Evolutionary conservation across 2,113 vertebrate species (phyloP).

Genomic region (Holacanthus passer): DNA sequence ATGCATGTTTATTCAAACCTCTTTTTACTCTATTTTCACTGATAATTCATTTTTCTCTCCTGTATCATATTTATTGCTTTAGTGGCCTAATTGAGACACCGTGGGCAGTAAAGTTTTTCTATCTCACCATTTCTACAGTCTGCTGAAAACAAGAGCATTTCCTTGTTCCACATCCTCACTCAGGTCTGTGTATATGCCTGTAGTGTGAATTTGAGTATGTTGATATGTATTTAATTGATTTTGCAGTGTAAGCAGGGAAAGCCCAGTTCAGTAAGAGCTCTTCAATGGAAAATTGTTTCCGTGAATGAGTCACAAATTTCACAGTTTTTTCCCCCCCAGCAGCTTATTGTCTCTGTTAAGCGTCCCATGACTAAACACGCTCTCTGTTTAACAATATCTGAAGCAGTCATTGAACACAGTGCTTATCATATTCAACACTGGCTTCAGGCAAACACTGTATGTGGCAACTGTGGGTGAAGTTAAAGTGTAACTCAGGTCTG

Average conservation of each 20-base stretch:
- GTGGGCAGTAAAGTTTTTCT: not conserved
- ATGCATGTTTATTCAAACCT: not conserved
- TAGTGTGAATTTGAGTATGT: not conserved
- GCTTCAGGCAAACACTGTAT: not conserved
- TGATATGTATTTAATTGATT: not conserved
- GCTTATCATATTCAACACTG: not conserved
- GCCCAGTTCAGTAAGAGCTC: not conserved
- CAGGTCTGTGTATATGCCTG: not conserved
- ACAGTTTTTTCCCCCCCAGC: not conserved
- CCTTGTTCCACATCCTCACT: not conserved
- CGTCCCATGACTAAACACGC: not conserved
- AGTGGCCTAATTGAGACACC: not conserved
- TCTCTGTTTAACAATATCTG: not conserved
- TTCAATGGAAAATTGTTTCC: constrained; percentile 6
- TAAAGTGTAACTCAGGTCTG: too few relatives aligned
- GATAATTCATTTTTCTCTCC: not conserved
- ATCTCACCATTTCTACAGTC: not conserved
- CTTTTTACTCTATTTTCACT: not conserved
- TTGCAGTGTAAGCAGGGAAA: constrained; percentile 23
- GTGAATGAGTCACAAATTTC: constrained; percentile 16
- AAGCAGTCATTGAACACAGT: not conserved
- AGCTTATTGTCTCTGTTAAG: not conserved
- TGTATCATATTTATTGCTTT: not conserved
- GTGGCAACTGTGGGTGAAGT: not conserved
- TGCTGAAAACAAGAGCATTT: not conserved